Conservation (phyloP, 2,888 invertebrate species). For the Colostygia pectinataria region DNA sequence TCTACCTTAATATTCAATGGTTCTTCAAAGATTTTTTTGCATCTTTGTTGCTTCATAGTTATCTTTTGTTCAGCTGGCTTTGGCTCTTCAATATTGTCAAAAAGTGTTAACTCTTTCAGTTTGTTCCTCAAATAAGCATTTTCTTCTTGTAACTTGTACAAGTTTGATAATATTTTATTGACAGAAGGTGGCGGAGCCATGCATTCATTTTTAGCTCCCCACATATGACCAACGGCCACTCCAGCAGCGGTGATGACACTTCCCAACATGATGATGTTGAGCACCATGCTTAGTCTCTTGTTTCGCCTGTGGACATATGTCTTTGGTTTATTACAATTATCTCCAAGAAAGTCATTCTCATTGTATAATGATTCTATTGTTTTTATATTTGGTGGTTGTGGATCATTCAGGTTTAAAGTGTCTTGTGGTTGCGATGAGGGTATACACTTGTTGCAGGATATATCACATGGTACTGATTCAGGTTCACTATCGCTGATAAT, state of each 20-base stretch:
- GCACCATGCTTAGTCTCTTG: slow-evolving; percentile 71
- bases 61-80: slow-evolving; percentile 46
- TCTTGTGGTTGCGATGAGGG: slow-evolving; percentile 40
- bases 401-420: slow-evolving; percentile 4
- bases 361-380: slow-evolving; percentile 48
- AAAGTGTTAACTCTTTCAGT: slow-evolving; percentile 64
- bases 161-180: slow-evolving; percentile 73
- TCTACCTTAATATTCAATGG: slow-evolving; percentile 58
- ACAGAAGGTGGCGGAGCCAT: slow-evolving; percentile 61
- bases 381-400: slow-evolving; percentile 14
- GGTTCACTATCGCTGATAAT: slow-evolving; percentile 78
- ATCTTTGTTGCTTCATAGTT: slow-evolving; percentile 57
- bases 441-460: slow-evolving; percentile 45
- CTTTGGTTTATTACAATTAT: slow-evolving; percentile 61
- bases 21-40: slow-evolving; percentile 73
- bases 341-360: slow-evolving; percentile 61
- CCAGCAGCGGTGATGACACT: slow-evolving; percentile 78
- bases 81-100: slow-evolving; percentile 52
- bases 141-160: slow-evolving; percentile 78
- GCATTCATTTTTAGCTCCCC: slow-evolving; percentile 77
- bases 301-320: slow-evolving; percentile 78
- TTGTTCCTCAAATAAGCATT: slow-evolving; percentile 70
- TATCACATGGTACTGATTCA: slow-evolving; percentile 57
- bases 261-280: slow-evolving; percentile 74
- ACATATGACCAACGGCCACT: slow-evolving; percentile 78